Evolutionary conservation across 1,140 invertebrate genomes (phyloP).

Genomic region (Grapholita molesta): DNA sequence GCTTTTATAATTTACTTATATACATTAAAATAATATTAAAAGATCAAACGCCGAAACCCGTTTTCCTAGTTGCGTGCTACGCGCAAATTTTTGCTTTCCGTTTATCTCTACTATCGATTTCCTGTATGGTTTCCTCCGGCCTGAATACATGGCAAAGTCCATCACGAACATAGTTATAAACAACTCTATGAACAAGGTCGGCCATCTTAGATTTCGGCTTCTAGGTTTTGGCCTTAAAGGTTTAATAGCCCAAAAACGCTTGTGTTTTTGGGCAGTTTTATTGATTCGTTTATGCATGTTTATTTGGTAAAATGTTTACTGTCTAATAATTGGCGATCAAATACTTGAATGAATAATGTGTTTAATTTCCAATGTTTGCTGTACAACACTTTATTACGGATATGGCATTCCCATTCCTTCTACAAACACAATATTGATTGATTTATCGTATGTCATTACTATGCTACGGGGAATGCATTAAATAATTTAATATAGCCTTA

Average conservation of each 20-base stretch:
- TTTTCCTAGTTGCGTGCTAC: neutral
- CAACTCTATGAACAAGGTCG: neutral
- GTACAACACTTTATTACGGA: neutral
- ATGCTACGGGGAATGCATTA: neutral
- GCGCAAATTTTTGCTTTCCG: neutral
- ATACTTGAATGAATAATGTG: neutral
- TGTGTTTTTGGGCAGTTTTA: neutral
- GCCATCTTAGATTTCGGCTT: neutral
- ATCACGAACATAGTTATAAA: neutral
- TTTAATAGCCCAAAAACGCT: neutral
- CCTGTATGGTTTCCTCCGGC: neutral
- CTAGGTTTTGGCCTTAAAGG: neutral
- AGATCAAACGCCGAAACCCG: neutral
- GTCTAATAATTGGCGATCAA: neutral
- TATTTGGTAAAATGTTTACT: neutral
- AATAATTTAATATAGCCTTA: neutral
- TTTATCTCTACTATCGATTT: neutral
- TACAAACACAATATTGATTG: neutral
- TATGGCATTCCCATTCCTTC: neutral
- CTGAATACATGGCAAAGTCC: slow-evolving; percentile 2
- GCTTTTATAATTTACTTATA: no score
- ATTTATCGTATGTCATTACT: neutral
- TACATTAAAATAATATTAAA: neutral
- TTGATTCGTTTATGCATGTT: neutral
- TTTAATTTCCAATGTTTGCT: neutral